These are phyloP conservation scores for Hyppa rectilinea DNA, from an alignment of 2,888 invertebrate genomes.

Conservation along the genomic window DNA sequence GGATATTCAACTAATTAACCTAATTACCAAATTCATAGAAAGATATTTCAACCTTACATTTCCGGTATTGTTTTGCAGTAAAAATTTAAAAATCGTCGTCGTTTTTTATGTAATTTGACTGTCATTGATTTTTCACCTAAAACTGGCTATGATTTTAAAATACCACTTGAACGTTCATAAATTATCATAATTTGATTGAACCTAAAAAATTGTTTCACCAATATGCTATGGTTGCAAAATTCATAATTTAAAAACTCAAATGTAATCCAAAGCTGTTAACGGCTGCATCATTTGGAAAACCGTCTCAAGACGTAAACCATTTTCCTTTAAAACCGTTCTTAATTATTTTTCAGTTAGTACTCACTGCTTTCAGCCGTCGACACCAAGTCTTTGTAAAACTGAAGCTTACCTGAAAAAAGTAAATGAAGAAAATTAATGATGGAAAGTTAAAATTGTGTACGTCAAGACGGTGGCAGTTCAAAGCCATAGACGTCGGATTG, in stretches of 20 bases:
- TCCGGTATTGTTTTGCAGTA: background rate
- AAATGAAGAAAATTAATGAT: constrained; percentile 31
- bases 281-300: constrained; percentile 11
- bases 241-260: background rate
- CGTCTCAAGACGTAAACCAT: constrained; percentile 6
- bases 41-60: background rate
- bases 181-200: too few species aligned
- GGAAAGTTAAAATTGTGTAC: background rate
- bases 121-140: background rate
- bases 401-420: constrained; percentile 62
- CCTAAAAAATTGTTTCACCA: background rate
- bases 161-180: background rate
- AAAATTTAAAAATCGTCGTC: background rate
- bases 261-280: constrained; percentile 10
- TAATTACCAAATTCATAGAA: background rate
- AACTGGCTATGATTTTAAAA: background rate
- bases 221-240: background rate
- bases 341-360: constrained; percentile 43
- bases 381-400: constrained; percentile 13
- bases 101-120: background rate
- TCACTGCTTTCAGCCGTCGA: constrained; percentile 38
- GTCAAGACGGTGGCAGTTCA: background rate
- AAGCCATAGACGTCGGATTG: too few species aligned
- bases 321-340: constrained; percentile 17
- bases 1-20: background rate